A percentile compares a stretch with the other conserved stretches of the same genome.
These are phyloP conservation scores for Luperina nickerlii DNA, from an alignment of 2,888 invertebrate genomes.

Conservation along the genomic window DNA sequence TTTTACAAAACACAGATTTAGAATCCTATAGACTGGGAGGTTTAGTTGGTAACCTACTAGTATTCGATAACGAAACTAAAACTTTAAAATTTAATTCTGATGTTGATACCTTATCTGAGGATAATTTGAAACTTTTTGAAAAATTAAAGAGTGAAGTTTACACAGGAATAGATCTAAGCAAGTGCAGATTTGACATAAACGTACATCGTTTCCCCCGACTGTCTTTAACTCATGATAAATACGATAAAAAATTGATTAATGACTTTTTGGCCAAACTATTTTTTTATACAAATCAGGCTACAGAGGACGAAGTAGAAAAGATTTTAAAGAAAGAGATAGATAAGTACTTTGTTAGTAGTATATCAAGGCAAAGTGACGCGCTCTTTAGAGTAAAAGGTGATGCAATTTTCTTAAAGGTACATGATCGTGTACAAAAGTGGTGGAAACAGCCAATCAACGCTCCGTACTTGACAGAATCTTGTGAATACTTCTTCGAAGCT, in stretches of 20 bases:
- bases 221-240: constrained; percentile 30
- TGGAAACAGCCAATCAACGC: constrained; percentile 50
- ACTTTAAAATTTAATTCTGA: constrained; percentile 57
- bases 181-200: constrained; percentile 57
- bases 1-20: constrained; percentile 52
- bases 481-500: constrained; percentile 47
- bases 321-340: constrained; percentile 61
- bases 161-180: constrained; percentile 21
- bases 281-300: constrained; percentile 66
- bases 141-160: constrained; percentile 27
- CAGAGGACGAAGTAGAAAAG: constrained; percentile 61
- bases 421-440: constrained; percentile 66
- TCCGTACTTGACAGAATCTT: constrained; percentile 54
- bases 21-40: constrained; percentile 55
- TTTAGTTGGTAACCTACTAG: constrained; percentile 59
- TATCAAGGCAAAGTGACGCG: constrained; percentile 25
- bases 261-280: constrained; percentile 47
- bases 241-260: constrained; percentile 42
- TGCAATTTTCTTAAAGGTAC: constrained; percentile 60
- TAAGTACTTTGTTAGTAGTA: constrained; percentile 22
- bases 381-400: constrained; percentile 48
- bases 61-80: constrained; percentile 42
- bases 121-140: constrained; percentile 41
- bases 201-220: constrained; percentile 50
- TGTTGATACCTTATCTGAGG: constrained; percentile 22